phyloP scores from a whole-genome alignment of 64 coral and sea anemone genomes.

The Actinia equina region DNA sequence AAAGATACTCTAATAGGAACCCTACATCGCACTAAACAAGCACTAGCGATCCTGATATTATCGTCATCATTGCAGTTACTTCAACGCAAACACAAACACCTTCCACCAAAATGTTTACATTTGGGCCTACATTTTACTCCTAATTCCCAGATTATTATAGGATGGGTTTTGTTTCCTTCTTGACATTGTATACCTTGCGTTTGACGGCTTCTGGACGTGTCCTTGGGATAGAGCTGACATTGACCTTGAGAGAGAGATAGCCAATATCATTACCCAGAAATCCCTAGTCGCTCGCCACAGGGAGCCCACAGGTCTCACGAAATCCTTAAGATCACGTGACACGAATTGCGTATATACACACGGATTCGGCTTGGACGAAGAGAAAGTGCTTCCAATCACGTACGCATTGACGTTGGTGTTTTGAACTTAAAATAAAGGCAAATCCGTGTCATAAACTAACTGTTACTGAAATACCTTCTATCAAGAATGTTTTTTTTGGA shows the following conservation, averaged over 20 bases:
- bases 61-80: neutral
- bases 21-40: neutral
- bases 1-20: slow-evolving; percentile 18
- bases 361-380: neutral
- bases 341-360: neutral
- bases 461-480: neutral
- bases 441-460: neutral
- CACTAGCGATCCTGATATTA: neutral
- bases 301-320: neutral
- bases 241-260: neutral
- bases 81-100: neutral
- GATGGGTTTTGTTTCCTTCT: neutral
- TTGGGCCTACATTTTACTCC: neutral
- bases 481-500: neutral
- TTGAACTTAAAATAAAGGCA: neutral
- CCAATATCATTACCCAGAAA: neutral
- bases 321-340: neutral
- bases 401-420: neutral
- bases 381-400: neutral
- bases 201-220: neutral
- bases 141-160: neutral
- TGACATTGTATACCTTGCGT: neutral
- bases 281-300: neutral
- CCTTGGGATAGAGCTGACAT: neutral
- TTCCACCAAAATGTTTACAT: neutral